These are phyloP conservation scores for Agrotis segetum DNA, from an alignment of 2,888 invertebrate species.

Conservation along the genomic window DNA sequence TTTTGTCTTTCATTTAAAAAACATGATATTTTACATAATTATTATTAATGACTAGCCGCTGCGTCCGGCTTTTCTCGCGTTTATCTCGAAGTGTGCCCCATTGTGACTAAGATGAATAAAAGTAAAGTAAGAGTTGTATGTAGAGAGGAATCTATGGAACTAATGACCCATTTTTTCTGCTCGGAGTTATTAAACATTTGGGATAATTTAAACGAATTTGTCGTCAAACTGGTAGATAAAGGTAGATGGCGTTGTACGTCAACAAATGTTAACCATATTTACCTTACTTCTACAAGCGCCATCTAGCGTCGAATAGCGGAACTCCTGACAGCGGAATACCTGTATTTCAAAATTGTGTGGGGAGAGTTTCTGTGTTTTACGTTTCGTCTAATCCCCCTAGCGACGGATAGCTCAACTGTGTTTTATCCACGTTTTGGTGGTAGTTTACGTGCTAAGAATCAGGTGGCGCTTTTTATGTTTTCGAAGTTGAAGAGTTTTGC, in stretches of 20 bases:
- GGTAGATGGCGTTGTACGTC: constrained; percentile 31
- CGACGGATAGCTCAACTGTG: constrained; percentile 41
- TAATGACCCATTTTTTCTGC: no score
- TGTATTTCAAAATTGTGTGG: neutral
- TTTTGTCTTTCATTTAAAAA: neutral
- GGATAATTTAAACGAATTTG: neutral
- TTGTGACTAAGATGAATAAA: no score
- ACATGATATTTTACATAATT: no score
- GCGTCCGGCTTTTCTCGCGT: no score
- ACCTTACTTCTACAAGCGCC: constrained; percentile 16
- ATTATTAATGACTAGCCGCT: no score
- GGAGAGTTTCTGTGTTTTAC: neutral
- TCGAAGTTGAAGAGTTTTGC: neutral
- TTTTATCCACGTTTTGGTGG: neutral
- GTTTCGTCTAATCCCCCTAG: constrained; percentile 9
- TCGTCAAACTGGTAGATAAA: neutral
- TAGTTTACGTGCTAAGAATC: neutral
- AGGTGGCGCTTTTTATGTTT: constrained; percentile 34
- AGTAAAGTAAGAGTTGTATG: no score
- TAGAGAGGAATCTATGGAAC: no score
- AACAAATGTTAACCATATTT: neutral
- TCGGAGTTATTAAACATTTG: no score
- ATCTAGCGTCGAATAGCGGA: constrained; percentile 64
- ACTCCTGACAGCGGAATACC: no score
- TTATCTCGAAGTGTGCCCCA: no score